Conservation (phyloP, 2,797 vertebrate genomes). For the Chloroceryle amazona region DNA sequence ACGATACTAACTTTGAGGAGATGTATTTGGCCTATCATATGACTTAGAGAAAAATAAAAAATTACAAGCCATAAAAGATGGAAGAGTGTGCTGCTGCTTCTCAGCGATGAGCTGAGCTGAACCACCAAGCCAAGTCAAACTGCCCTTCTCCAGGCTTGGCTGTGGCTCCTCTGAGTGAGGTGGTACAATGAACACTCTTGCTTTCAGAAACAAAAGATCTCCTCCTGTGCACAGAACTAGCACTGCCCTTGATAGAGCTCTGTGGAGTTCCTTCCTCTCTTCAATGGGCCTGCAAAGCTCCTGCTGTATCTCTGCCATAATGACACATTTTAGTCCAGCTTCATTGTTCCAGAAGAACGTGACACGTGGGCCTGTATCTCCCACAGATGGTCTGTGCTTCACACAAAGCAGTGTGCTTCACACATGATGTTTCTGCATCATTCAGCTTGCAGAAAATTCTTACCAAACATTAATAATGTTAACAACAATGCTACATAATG, state of each 20-base stretch:
- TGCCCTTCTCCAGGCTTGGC: neutral
- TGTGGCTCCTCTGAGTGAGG: neutral
- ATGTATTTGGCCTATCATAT: neutral
- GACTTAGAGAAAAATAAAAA: neutral
- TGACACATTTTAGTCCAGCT: neutral
- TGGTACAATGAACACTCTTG: neutral
- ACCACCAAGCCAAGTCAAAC: neutral
- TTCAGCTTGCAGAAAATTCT: neutral
- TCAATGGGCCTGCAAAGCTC: neutral
- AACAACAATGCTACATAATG: neutral
- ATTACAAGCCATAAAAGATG: neutral
- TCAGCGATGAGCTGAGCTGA: neutral
- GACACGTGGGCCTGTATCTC: neutral
- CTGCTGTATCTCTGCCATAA: neutral
- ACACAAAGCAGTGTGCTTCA: neutral
- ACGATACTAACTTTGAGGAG: neutral
- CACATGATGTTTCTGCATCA: neutral
- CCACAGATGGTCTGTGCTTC: neutral
- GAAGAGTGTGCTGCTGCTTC: neutral
- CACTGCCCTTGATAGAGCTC: rapidly evolving
- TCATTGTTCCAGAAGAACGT: neutral
- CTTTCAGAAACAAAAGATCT: neutral
- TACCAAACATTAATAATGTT: neutral
- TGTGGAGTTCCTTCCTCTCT: neutral
- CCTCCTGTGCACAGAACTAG: neutral